Base-by-base conservation (phyloP, 2,888 invertebrate species). In the Thymelicus sylvestris region DNA sequence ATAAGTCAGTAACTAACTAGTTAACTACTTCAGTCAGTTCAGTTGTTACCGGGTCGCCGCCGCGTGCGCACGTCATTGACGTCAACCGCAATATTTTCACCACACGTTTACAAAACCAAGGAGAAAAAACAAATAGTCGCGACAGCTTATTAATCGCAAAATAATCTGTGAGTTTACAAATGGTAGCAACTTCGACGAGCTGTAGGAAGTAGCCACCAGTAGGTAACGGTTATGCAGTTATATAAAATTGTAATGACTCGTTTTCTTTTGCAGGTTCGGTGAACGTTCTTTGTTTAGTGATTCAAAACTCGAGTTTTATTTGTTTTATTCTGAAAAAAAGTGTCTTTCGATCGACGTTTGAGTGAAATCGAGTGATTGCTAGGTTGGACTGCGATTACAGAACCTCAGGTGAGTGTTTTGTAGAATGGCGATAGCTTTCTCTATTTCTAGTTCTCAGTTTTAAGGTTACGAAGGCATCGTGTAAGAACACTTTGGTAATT, bases 201-300 rank as follows among this genome's bases (percentile, higher is more conserved):
- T 52, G 73, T 83, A 86, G 87, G 87, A 88, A 89, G 87, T n/a
- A n/a, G n/a, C n/a, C n/a, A n/a, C n/a, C n/a, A n/a, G n/a, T 85
- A 80, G 78, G 77, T 73, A 77, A 73, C 5, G 13, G 31, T 6
- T 31, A 31, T 13, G 87, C 86, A 86, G 90, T 91, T 89, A 90
- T 83, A 89, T 91, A 89, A 90, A 90, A 80, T 75, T 73, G 77
- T 80, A 80, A 78, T 79, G 81, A 75, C 82, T 78, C 79, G 77
- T 83, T 87, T 86, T 88, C 87, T 85, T 88, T 88, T 79, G 83
- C 88, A 84, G 83, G 83, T 83, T 80, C 78, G 64, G 64, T 63
- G 68, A 55, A 55, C 24, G 52, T 74, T 71, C 75, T 79, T 82
- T 81, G 80, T 87, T 83, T 85, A 64, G 31, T 52, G 85, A 85